phyloP scores from a whole-genome alignment of 1,140 invertebrate species.

The Drosophila grimshawi region DNA sequence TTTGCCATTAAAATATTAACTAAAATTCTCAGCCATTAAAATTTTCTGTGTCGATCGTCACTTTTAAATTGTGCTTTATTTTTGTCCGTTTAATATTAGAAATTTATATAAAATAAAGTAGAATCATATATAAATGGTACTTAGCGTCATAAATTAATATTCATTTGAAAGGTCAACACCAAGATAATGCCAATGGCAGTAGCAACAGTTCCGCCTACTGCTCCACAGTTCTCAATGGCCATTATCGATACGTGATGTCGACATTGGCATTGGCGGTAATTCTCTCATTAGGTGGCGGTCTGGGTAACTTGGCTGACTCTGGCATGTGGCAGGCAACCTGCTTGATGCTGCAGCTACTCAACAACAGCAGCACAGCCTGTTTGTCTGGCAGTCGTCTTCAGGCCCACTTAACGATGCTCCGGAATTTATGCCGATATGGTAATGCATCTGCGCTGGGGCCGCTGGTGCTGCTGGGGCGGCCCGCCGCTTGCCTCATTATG shows the following conservation, averaged over 20 bases:
- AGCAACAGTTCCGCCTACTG: conserved; percentile 18
- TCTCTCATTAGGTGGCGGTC: conserved; percentile 69
- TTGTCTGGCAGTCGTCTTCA: conserved; percentile 54
- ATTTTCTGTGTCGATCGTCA: too few relatives aligned
- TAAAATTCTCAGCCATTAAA: too few relatives aligned
- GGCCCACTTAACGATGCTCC: conserved; percentile 82
- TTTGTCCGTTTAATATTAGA: too few relatives aligned
- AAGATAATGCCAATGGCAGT: too few relatives aligned
- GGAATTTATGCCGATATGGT: conserved; percentile 84
- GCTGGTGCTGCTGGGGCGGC: conserved; percentile 44
- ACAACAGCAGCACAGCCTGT: conserved; percentile 27
- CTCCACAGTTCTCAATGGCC: conserved; percentile 12
- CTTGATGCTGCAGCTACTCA: conserved; percentile 23
- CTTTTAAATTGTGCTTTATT: too few relatives aligned
- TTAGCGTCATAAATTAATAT: conserved; percentile 3
- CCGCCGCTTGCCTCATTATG: conserved; percentile 76
- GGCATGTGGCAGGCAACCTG: conserved; percentile 46
- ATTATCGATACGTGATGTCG: conserved; percentile 58
- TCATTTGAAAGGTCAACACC: conserved; percentile 20
- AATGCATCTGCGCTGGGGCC: conserved; percentile 69
- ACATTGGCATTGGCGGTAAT: conserved; percentile 61
- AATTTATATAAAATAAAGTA: neutral
- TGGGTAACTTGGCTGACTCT: conserved; percentile 41
- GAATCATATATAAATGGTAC: neutral
- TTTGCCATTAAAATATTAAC: too few relatives aligned